Conservation (phyloP, 2,797 vertebrate species). For the Pseudotriccus pelzelni region DNA sequence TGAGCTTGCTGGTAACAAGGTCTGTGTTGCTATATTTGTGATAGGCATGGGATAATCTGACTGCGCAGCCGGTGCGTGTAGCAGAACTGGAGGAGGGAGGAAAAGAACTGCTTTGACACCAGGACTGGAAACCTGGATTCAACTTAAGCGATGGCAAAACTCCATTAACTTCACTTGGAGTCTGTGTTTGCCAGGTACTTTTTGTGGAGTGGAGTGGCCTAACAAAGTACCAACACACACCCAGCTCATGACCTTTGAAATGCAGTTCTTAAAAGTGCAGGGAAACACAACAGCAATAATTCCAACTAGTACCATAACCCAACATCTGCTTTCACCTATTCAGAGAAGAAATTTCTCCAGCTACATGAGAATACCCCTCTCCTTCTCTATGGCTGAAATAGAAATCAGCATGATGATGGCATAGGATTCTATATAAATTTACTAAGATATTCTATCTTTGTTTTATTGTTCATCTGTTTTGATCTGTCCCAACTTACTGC, state of each 20-base stretch:
- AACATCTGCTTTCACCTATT: neutral
- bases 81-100: neutral
- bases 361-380: neutral
- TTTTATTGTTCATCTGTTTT: neutral
- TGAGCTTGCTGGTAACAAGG: conserved; percentile 39
- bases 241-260: neutral
- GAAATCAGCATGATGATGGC: neutral
- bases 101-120: neutral
- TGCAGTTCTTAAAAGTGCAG: neutral
- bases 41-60: conserved; percentile 26
- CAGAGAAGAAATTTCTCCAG: neutral
- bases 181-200: neutral
- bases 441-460: neutral
- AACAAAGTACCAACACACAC: neutral
- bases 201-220: neutral
- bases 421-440: neutral
- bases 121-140: neutral
- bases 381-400: neutral
- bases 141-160: neutral
- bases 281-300: neutral
- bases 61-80: neutral
- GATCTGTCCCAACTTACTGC: neutral
- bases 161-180: neutral
- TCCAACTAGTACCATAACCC: neutral
- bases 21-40: neutral